Evolutionary conservation across 2,797 vertebrate species (phyloP).

Genomic region (Neosilurus mollespiculum): DNA sequence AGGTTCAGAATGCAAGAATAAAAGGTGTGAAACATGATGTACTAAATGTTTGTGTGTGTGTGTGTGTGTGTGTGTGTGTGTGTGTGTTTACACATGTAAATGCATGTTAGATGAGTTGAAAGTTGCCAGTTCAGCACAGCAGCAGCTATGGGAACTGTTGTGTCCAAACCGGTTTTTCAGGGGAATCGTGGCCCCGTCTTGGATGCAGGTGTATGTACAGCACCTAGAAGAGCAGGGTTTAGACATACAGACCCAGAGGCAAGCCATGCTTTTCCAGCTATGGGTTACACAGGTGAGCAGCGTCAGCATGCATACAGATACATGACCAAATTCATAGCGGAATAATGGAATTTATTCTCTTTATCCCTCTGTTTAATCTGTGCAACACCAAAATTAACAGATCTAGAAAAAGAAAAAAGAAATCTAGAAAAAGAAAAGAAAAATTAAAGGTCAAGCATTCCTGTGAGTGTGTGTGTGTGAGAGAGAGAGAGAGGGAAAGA

Average conservation of each 20-base stretch:
- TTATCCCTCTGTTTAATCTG: neutral
- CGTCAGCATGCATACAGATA: neutral
- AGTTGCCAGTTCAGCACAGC: conserved; percentile 58
- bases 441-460: neutral
- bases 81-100: neutral
- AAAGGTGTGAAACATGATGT: conserved; percentile 6
- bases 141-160: conserved; percentile 73
- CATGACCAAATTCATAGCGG: neutral
- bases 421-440: neutral
- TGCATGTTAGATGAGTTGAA: conserved; percentile 65
- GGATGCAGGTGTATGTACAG: conserved; percentile 75
- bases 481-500: neutral
- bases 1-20: neutral
- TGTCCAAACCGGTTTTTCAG: conserved; percentile 52
- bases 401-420: neutral
- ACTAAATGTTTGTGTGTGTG: neutral
- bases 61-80: neutral
- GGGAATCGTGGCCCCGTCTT: conserved; percentile 59
- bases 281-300: conserved; percentile 81
- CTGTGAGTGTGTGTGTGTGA: neutral
- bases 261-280: conserved; percentile 80
- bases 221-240: conserved; percentile 67
- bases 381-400: neutral
- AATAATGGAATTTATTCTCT: neutral
- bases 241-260: conserved; percentile 71